phyloP scores from a whole-genome alignment of 2,113 vertebrate species.

The Heloderma charlesbogerti region DNA sequence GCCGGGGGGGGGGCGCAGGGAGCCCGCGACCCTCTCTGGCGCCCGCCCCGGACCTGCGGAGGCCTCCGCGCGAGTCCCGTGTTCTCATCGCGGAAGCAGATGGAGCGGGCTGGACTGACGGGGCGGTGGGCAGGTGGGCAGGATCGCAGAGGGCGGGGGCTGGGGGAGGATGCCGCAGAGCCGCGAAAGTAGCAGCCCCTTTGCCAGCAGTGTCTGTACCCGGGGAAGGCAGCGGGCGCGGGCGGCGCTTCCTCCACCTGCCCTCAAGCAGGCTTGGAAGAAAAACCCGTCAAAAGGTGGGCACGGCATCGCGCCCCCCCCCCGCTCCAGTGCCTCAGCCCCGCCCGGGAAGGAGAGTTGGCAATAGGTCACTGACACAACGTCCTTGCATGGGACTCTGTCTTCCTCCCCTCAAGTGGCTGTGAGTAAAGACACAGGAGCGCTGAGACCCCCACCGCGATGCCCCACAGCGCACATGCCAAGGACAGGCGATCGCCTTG shows the following conservation, averaged over 20 bases:
- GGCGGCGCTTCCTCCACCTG: background rate
- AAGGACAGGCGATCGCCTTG: too few species aligned
- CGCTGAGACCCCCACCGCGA: too few species aligned
- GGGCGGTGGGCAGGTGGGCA: background rate
- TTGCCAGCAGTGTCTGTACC: background rate
- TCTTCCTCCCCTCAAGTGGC: background rate
- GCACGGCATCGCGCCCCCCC: too few species aligned
- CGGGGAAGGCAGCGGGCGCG: conserved; percentile 25
- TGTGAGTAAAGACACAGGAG: background rate
- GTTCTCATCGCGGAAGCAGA: background rate
- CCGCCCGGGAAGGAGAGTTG: background rate
- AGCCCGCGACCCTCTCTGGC: fast-evolving
- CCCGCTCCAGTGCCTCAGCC: background rate
- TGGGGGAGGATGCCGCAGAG: background rate
- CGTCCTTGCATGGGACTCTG: too few species aligned
- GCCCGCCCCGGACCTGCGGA: background rate
- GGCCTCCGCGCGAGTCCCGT: background rate
- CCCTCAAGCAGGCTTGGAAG: background rate
- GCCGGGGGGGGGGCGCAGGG: background rate
- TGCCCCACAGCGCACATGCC: too few species aligned
- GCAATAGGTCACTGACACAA: too few species aligned
- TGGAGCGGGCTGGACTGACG: background rate
- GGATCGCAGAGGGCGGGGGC: background rate
- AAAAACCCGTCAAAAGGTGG: background rate
- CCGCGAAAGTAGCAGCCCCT: background rate